Percentiles rank a stretch among this genome's conserved stretches.
These are phyloP conservation scores for Nycticryphes semicollaris DNA, from an alignment of 2,113 vertebrate genomes.

Conservation along the genomic window DNA sequence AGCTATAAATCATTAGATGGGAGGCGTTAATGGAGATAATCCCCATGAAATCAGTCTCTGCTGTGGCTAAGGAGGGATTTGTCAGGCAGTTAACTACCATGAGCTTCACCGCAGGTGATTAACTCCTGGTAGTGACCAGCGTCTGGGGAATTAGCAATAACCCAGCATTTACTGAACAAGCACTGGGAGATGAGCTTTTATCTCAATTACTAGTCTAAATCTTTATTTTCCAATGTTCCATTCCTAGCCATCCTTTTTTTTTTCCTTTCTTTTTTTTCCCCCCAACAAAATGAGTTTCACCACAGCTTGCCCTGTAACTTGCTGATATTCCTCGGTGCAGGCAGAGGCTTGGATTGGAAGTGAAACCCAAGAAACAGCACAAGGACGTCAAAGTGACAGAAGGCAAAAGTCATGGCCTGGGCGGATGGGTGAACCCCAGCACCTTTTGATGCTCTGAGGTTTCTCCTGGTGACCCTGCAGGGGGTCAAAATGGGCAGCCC, in stretches of 20 bases:
- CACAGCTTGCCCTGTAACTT: background rate
- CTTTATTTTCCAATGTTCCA: background rate
- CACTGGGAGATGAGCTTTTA: slow-evolving; percentile 17
- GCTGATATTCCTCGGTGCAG: background rate
- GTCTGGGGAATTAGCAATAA: slow-evolving; percentile 45
- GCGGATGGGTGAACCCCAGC: background rate
- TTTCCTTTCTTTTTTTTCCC: no score
- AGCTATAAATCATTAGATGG: slow-evolving; percentile 59
- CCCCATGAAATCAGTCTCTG: slow-evolving; percentile 51
- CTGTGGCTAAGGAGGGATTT: slow-evolving; percentile 57
- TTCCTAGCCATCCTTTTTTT: background rate
- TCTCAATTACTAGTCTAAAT: slow-evolving; percentile 42
- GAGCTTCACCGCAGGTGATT: slow-evolving; percentile 39
- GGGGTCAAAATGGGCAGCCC: background rate
- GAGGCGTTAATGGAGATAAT: slow-evolving; percentile 53
- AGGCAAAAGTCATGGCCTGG: background rate
- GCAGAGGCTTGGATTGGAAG: background rate
- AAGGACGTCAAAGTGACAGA: background rate
- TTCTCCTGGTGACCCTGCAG: background rate
- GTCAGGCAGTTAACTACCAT: slow-evolving; percentile 58
- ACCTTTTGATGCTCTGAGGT: background rate
- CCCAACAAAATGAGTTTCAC: background rate
- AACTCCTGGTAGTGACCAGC: slow-evolving; percentile 61
- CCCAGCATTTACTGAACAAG: slow-evolving; percentile 14
- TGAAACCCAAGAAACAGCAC: background rate